Base-by-base conservation (phyloP, 2,113 vertebrate species). In the Lutjanus erythropterus region DNA sequence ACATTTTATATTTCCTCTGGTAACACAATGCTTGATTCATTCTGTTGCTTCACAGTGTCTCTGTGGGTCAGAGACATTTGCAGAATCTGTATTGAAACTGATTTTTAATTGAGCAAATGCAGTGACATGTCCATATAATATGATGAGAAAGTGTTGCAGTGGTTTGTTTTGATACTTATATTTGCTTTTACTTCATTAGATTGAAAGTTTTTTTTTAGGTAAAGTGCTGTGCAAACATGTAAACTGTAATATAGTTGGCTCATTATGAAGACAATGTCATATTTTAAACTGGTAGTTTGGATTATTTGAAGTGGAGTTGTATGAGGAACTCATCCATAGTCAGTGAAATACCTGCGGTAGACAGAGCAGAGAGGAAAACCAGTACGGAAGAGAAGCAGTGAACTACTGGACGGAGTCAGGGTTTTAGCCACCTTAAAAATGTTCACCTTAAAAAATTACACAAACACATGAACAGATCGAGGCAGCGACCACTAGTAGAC, bases 171-270 rank as follows among this genome's bases (percentile, higher is more conserved):
- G 23, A 25, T 39, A 29, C n/a, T 4, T 2, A 59, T 29, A 37
- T 19, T 41, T 14, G 1, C 1, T 49, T 55, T 61, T 5, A 6
- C 37, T 9, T 59, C 14, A 58, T 35, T 46, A 4, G 0, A 10
- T 0, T n/a, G 5, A 18, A 33, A 29, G 25, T 15, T 16, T 12
- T 19, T 12, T 19, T 65, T 35, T 25, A 71, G 25, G 25, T 64
- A 68, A 81, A 70, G 42, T 42, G 47, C 33, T 68, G 39, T 11
- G 37, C 23, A 55, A 55, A 66, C 37, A 53, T 39, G n/a, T 31
- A 2, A 64, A 39, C 15, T 11, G 16, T 46, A 1, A 0, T 37
- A 3, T 21, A 41, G 8, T 56, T 10, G 31, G 16, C 1, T 39
- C 29, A 39, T 0, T 62, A 6, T 16, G 27, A 14, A 44, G 41